phyloP scores from a whole-genome alignment of 2,888 invertebrate genomes.

The Parnassius glacialis region DNA sequence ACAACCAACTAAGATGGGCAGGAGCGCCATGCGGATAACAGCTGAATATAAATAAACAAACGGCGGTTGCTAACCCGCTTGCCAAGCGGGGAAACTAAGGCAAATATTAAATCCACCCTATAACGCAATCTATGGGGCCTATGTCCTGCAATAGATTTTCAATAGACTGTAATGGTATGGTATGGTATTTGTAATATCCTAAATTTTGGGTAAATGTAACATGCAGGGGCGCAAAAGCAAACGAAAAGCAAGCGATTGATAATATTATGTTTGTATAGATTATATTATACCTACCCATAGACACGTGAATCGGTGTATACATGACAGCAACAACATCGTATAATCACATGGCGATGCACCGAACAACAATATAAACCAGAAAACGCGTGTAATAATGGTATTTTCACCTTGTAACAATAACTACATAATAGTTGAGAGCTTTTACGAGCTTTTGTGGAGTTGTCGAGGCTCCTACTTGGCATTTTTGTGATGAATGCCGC shows the following conservation, averaged over 20 bases:
- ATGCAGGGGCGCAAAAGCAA: neutral
- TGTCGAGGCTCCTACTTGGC: conserved; percentile 74
- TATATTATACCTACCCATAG: neutral
- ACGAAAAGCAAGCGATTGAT: conserved; percentile 14
- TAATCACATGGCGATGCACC: conserved; percentile 12
- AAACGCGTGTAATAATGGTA: conserved; percentile 76
- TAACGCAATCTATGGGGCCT: too few relatives aligned
- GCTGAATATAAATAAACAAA: too few relatives aligned
- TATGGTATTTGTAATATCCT: too few relatives aligned
- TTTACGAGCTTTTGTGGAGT: conserved; percentile 80
- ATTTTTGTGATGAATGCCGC: conserved; percentile 71
- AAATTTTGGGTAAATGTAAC: too few relatives aligned
- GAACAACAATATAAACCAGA: conserved; percentile 47
- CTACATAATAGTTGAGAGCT: conserved; percentile 80
- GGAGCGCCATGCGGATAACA: too few relatives aligned
- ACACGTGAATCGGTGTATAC: conserved; percentile 26
- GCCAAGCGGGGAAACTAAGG: too few relatives aligned
- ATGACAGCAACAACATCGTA: conserved; percentile 27
- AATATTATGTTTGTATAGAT: too few relatives aligned
- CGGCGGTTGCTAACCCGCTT: too few relatives aligned
- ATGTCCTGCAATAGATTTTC: too few relatives aligned
- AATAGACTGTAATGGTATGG: too few relatives aligned
- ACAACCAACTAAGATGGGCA: too few relatives aligned
- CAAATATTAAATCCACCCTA: too few relatives aligned
- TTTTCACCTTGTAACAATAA: conserved; percentile 80